Conservation (phyloP, 2,888 invertebrate genomes). For the Eledone cirrhosa region DNA sequence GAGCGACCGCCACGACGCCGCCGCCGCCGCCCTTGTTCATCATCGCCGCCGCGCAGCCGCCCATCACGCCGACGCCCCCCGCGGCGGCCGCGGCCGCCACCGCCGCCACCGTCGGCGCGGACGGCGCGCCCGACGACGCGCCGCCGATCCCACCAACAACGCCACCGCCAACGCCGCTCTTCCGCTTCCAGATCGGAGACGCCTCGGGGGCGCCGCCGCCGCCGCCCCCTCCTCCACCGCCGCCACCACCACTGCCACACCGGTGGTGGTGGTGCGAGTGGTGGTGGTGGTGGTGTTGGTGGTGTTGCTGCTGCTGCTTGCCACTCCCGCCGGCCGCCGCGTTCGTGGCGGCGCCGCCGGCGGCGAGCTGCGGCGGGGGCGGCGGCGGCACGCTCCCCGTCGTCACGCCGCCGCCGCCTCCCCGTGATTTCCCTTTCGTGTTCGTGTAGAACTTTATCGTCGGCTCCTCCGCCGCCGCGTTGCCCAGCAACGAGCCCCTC, state of each 20-base stretch:
- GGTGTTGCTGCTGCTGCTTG: neutral
- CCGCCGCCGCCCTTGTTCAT: too few species aligned
- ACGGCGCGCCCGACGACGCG: too few species aligned
- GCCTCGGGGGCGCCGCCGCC: conserved; percentile 54
- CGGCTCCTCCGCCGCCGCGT: conserved; percentile 47
- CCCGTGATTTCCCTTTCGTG: conserved; percentile 37
- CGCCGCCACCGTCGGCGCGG: too few species aligned
- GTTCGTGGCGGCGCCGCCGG: neutral
- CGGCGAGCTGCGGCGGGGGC: too few species aligned
- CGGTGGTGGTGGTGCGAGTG: too few species aligned
- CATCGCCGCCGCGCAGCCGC: neutral
- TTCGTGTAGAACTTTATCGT: conserved; percentile 53
- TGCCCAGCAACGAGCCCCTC: conserved; percentile 49
- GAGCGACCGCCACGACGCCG: too few species aligned
- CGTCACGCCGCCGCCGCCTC: neutral
- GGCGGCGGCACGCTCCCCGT: too few species aligned
- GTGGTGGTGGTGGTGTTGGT: too few species aligned
- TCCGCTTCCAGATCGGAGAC: conserved; percentile 69
- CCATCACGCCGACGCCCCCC: neutral
- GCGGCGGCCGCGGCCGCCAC: too few species aligned
- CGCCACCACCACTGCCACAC: conserved; percentile 30
- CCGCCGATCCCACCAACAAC: conserved; percentile 32
- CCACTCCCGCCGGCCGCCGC: neutral
- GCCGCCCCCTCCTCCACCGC: conserved; percentile 17
- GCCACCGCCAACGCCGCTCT: conserved; percentile 49